Conservation (phyloP, 2,797 vertebrate genomes). For the Cygnus olor region DNA sequence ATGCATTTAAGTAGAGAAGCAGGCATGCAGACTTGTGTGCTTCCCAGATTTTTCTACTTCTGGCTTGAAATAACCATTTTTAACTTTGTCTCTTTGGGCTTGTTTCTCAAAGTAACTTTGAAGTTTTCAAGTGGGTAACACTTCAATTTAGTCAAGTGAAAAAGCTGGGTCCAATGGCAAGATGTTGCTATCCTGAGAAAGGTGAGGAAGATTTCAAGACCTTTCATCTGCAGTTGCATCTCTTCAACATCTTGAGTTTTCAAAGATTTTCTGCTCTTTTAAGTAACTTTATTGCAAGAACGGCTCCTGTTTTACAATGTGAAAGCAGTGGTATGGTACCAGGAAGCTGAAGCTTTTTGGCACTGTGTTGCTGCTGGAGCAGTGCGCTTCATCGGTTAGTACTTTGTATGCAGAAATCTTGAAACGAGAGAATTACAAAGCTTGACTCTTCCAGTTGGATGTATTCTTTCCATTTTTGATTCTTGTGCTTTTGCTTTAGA, state of each 20-base stretch:
- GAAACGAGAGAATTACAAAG: background rate
- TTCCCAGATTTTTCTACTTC: no score
- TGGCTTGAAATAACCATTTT: background rate
- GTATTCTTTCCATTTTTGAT: background rate
- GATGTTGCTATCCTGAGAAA: background rate
- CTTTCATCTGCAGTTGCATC: background rate
- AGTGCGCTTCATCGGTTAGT: background rate
- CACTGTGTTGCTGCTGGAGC: background rate
- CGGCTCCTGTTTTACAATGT: background rate
- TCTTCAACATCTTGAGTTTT: background rate
- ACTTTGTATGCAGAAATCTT: background rate
- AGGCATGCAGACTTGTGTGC: background rate
- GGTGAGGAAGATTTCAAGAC: background rate
- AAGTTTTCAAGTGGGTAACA: background rate
- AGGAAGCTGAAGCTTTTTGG: background rate
- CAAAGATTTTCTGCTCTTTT: background rate
- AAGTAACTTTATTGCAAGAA: background rate
- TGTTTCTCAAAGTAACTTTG: background rate
- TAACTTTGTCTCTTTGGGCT: background rate
- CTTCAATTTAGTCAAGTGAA: background rate
- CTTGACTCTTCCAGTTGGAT: background rate
- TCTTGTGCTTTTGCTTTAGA: background rate
- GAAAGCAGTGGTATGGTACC: background rate
- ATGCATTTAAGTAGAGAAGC: background rate
- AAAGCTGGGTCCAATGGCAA: background rate